Evolutionary conservation across 2,888 invertebrate species (phyloP).

Genomic region (Campopleginae sp.): DNA sequence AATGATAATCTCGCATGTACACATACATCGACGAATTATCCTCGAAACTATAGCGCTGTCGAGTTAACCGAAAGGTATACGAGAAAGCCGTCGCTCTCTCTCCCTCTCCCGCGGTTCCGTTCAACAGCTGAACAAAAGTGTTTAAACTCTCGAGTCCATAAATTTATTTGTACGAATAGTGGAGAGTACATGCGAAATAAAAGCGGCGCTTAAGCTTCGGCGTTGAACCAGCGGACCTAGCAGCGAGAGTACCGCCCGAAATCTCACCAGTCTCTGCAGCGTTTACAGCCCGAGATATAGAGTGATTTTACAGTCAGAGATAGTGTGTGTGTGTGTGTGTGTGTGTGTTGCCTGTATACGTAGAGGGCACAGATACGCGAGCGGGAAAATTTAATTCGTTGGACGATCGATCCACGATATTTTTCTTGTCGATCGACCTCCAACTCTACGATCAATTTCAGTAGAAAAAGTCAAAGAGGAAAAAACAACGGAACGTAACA

Average conservation of each 20-base stretch:
- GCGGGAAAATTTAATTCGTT: slow-evolving; percentile 44
- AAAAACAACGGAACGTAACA: slow-evolving; percentile 1
- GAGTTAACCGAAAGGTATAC: slow-evolving; percentile 35
- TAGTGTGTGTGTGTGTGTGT: slow-evolving; percentile 9
- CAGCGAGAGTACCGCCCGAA: slow-evolving; percentile 51
- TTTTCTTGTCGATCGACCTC: slow-evolving; percentile 9
- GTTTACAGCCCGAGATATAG: slow-evolving; percentile 64
- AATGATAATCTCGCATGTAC: slow-evolving; percentile 18
- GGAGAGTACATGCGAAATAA: slow-evolving; percentile 29
- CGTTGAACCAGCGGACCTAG: slow-evolving; percentile 54
- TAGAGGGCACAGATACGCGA: slow-evolving; percentile 2
- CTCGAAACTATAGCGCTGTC: slow-evolving; percentile 35
- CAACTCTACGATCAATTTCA: slow-evolving; percentile 51
- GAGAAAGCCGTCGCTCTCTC: slow-evolving; percentile 16
- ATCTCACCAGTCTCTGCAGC: slow-evolving; percentile 61
- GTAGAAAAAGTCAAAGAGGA: slow-evolving; percentile 11
- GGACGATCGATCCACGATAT: slow-evolving; percentile 44
- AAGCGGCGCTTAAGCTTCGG: slow-evolving; percentile 53
- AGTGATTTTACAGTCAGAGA: slow-evolving; percentile 56
- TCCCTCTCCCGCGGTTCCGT: background rate
- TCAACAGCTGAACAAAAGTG: slow-evolving; percentile 48
- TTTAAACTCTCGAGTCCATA: slow-evolving; percentile 61
- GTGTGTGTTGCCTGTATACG: slow-evolving; percentile 9
- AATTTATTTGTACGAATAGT: slow-evolving; percentile 61
- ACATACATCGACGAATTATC: slow-evolving; percentile 51